These are phyloP conservation scores for Eueremaeus valkanovi DNA, from an alignment of 2,888 invertebrate species.

Conservation along the genomic window DNA sequence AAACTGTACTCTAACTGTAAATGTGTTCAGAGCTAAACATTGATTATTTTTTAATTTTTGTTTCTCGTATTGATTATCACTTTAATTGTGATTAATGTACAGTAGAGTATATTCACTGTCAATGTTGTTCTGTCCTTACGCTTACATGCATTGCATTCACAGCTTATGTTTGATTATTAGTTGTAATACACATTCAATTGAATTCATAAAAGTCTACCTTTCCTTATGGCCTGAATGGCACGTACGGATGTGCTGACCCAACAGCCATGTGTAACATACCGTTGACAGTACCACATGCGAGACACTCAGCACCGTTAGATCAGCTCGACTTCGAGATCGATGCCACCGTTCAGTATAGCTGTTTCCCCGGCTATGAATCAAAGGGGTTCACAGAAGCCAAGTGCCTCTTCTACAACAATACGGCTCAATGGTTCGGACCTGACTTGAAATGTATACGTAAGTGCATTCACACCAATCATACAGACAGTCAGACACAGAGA, in stretches of 20 bases:
- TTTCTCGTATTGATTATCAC: no score
- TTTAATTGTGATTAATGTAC: no score
- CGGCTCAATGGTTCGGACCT: slow-evolving; percentile 94
- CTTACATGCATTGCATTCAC: background rate
- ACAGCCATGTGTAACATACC: slow-evolving; percentile 50
- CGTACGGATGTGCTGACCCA: no score
- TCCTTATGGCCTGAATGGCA: slow-evolving; percentile 64
- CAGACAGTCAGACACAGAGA: no score
- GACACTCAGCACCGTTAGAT: slow-evolving; percentile 75
- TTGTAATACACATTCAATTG: background rate
- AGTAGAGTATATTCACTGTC: no score
- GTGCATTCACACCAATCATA: background rate
- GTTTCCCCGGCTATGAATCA: slow-evolving; percentile 87
- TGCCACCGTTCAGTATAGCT: slow-evolving; percentile 84
- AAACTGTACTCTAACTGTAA: no score
- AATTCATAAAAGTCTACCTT: slow-evolving; percentile 51
- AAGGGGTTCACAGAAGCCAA: slow-evolving; percentile 88
- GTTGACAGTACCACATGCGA: slow-evolving; percentile 54
- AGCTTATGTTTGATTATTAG: background rate
- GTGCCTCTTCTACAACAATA: slow-evolving; percentile 79
- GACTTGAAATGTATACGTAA: slow-evolving; percentile 92
- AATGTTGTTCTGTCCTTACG: no score
- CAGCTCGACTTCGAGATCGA: slow-evolving; percentile 85
- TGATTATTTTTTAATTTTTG: no score
- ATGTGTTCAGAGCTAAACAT: no score